Evolutionary conservation across 2,888 invertebrate genomes (phyloP).

Genomic region (Poecilobothrus nobilitatus): DNA sequence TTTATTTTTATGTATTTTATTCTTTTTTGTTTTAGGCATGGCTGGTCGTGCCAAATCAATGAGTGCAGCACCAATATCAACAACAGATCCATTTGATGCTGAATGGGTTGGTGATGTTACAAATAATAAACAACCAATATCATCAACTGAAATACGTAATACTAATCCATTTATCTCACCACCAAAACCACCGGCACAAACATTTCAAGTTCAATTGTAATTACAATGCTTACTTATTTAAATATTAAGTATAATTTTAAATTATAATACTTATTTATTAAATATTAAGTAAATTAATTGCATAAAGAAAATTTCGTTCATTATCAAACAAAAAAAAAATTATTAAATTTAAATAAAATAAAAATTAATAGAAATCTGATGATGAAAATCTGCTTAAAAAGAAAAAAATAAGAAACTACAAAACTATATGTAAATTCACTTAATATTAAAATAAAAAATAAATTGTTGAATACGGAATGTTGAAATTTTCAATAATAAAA

Average conservation of each 20-base stretch:
- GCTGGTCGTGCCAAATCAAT: slow-evolving; percentile 53
- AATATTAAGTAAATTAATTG: not conserved
- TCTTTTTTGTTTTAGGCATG: slow-evolving; percentile 38
- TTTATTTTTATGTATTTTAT: not conserved
- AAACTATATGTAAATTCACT: not conserved
- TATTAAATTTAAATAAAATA: too few relatives aligned
- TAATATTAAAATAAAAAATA: not conserved
- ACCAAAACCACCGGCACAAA: slow-evolving; percentile 43
- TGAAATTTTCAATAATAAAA: not conserved
- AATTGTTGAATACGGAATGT: not conserved
- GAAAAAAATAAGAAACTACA: not conserved
- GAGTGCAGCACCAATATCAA: slow-evolving; percentile 44
- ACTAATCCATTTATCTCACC: slow-evolving; percentile 46
- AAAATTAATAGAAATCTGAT: not conserved
- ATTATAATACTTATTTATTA: too few relatives aligned
- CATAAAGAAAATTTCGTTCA: not conserved
- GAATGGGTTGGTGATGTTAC: slow-evolving; percentile 68
- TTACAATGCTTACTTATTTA: not conserved
- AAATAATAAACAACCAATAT: slow-evolving; percentile 30
- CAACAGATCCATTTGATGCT: slow-evolving; percentile 67
- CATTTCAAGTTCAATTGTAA: slow-evolving; percentile 45
- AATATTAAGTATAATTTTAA: too few relatives aligned
- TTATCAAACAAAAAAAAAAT: not conserved
- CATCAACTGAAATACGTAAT: slow-evolving; percentile 30
- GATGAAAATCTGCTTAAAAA: not conserved